phyloP scores from a whole-genome alignment of 2,113 vertebrate genomes.

The Noturus placidus region DNA sequence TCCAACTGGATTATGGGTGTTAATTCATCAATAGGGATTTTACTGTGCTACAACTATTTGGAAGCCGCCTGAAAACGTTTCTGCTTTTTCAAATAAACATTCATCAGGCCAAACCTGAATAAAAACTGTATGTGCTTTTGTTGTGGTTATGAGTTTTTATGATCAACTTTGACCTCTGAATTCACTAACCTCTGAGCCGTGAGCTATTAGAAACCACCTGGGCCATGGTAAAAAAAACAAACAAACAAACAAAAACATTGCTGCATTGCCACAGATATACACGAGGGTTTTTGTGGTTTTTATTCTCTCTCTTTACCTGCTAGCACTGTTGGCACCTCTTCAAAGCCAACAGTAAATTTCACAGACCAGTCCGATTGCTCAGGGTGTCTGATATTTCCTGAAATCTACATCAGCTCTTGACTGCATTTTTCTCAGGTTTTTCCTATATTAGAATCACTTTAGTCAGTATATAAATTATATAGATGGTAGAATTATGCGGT shows the following conservation, averaged over 20 bases:
- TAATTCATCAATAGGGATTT: too few species aligned
- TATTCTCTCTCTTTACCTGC: not conserved
- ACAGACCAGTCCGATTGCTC: not conserved
- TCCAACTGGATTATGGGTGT: too few species aligned
- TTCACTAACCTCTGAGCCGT: not conserved
- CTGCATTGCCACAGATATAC: not conserved
- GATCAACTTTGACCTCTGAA: not conserved
- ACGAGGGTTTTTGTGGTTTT: not conserved
- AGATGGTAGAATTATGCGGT: not conserved
- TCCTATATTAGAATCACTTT: not conserved
- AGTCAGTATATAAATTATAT: not conserved
- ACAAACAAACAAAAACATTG: too few species aligned
- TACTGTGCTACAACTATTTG: not conserved
- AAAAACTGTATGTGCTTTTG: not conserved
- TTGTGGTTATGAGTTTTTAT: not conserved
- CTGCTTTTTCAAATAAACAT: not conserved
- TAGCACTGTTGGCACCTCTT: not conserved
- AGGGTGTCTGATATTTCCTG: not conserved
- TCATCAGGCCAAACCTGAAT: not conserved
- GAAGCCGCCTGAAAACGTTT: not conserved
- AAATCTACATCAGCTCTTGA: not conserved
- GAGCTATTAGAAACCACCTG: not conserved
- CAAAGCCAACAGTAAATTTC: not conserved
- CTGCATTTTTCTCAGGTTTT: not conserved
- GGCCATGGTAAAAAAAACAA: too few species aligned